Conservation (phyloP, 2,797 vertebrate genomes). For the Pogonophryne albipinna region DNA sequence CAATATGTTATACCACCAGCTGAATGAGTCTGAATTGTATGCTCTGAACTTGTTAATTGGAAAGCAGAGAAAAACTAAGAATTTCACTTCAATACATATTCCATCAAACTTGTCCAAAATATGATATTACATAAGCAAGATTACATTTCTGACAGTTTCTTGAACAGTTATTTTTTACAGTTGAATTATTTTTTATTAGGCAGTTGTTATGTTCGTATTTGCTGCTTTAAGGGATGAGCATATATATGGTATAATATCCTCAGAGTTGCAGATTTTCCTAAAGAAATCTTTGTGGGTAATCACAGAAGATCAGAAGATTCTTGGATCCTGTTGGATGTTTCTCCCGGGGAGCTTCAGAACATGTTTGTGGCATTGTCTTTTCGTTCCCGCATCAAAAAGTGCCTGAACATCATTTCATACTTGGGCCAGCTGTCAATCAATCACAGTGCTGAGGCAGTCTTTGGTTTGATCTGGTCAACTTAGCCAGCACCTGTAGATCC, state of each 20-base stretch:
- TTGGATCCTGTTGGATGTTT: background rate
- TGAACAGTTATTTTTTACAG: background rate
- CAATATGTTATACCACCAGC: background rate
- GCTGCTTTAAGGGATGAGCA: background rate
- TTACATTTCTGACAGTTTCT: slow-evolving; percentile 7
- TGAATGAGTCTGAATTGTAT: background rate
- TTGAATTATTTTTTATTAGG: slow-evolving; percentile 4
- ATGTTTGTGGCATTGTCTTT: background rate
- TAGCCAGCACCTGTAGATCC: slow-evolving; percentile 6
- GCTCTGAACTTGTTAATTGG: background rate
- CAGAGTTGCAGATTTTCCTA: slow-evolving; percentile 7
- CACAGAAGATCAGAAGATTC: slow-evolving; percentile 1
- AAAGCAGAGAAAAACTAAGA: background rate
- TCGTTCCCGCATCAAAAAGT: slow-evolving; percentile 37
- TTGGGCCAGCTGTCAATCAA: background rate
- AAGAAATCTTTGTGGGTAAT: background rate
- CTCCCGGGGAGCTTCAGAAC: background rate
- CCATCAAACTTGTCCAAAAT: slow-evolving; percentile 20
- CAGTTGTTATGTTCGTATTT: background rate
- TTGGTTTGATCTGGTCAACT: slow-evolving; percentile 34
- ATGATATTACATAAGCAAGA: slow-evolving; percentile 48
- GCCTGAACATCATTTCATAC: slow-evolving; percentile 15
- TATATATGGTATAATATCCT: too few species aligned
- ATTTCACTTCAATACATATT: slow-evolving; percentile 17
- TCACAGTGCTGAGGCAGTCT: slow-evolving; percentile 24